Evolutionary conservation across 2,888 invertebrate species (phyloP), one percentile per base, ranked within the genome.

Genomic region (Amiota minor): DNA sequence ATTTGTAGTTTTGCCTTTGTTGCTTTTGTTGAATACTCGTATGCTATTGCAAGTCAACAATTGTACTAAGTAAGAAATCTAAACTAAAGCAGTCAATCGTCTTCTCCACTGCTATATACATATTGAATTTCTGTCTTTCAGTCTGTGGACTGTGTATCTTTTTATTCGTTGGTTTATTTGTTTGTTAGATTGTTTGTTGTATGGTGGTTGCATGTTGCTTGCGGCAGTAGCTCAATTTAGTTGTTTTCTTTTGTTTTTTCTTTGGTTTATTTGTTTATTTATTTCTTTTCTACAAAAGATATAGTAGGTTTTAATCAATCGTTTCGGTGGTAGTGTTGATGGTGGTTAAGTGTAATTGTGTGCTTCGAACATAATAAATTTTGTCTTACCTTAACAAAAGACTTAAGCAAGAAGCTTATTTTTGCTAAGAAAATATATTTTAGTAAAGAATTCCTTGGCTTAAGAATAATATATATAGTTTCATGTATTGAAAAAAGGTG

Each of bases 1-100:
- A 64, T 73, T 70, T 73, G 70, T 70, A 56, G 73, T 56, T 70
- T 64, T 45, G 47, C 50, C 11, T 18, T 65, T 49, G 49, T 18
- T 47, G 59, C 20, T 20, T 16, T 59, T 59, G 59, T 59, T 10
- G n/a, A 8, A 18, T 59, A n/a, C 16, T 56, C 18, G 64, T 45
- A 12, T 59, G 49, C 49, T 69, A 56, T 69, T 53, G 55, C 35
- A 16, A n/a, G 1, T 16, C 16, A 64, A 14, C n/a, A 11, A 23
- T 35, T 64, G 67, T 18, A 68, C 47, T 46, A 46, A 72, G 64
- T 64, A 67, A 59, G 6, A 70, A 65, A 71, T 67, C 46, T 72
- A 47, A 47, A 72, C 67, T 67, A 71, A 72, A 72, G 59, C 67
- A 20, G 65, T 72, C 35, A 35, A 8, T 35, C 6, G 2, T 35